Conservation (phyloP, 1,140 invertebrate species). For the Acromyrmex echinatior region DNA sequence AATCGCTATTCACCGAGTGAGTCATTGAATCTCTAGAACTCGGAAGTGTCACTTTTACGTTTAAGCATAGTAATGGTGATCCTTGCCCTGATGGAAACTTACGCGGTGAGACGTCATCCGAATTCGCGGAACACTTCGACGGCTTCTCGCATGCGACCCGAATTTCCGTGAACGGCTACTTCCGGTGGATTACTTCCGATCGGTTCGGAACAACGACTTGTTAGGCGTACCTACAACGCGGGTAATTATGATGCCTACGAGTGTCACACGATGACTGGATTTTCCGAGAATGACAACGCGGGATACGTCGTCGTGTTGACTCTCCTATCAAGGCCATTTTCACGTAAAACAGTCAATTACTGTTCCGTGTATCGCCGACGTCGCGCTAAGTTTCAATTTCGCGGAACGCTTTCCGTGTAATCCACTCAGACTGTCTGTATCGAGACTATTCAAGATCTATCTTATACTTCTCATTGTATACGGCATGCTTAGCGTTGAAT, state of each 20-base stretch:
- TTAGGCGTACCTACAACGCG: not conserved
- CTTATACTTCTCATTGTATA: not conserved
- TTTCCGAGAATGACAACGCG: slow-evolving; percentile 58
- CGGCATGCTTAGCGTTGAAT: not conserved
- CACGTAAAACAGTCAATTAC: slow-evolving; percentile 5
- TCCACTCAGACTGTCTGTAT: not conserved
- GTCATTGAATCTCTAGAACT: not conserved
- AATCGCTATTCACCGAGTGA: slow-evolving; percentile 24
- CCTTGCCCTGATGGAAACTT: slow-evolving; percentile 25
- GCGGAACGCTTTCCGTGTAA: slow-evolving; percentile 34
- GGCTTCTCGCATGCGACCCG: slow-evolving; percentile 1
- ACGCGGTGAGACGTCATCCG: not conserved
- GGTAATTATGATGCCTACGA: slow-evolving; percentile 32
- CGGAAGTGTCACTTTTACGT: slow-evolving; percentile 8
- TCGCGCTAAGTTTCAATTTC: slow-evolving; percentile 30
- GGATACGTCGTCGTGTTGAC: not conserved
- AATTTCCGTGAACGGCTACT: slow-evolving; percentile 9
- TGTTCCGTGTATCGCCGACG: slow-evolving; percentile 5
- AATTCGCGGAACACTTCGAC: not conserved
- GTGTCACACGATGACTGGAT: slow-evolving; percentile 41
- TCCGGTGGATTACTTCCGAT: not conserved
- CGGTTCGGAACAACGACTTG: not conserved
- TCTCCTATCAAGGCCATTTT: slow-evolving; percentile 26
- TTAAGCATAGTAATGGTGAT: slow-evolving; percentile 10
- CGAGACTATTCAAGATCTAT: not conserved